Percentiles rank a stretch among this genome's conserved stretches.
phyloP scores from a whole-genome alignment of 2,888 invertebrate genomes.

The Agrotis ipsilon region DNA sequence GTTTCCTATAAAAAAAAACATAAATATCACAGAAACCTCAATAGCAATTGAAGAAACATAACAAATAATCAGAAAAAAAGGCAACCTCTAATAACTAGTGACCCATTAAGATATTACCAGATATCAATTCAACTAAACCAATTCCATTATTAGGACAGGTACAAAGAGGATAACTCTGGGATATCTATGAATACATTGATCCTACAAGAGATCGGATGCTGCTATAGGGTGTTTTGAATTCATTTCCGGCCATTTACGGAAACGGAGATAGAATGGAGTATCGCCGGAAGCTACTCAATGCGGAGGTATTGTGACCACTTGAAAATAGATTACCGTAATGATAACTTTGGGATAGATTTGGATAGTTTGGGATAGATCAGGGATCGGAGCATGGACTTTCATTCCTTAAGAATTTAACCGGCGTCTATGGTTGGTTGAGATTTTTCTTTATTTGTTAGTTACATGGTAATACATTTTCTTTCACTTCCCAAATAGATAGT shows the following conservation, averaged over 20 bases:
- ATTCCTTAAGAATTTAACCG: no score
- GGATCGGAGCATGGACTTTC: not conserved
- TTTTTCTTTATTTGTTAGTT: no score
- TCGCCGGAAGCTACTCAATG: conserved; percentile 80
- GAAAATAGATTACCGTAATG: conserved; percentile 59
- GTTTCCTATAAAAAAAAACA: no score
- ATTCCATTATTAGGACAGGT: conserved; percentile 7
- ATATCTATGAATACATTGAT: conserved; percentile 65
- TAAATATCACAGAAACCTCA: no score
- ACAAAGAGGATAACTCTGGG: conserved; percentile 19
- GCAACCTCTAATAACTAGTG: not conserved
- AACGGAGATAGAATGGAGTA: conserved; percentile 83
- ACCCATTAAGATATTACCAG: conserved; percentile 9
- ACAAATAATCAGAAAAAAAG: not conserved
- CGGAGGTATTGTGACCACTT: conserved; percentile 76
- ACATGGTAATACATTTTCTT: no score
- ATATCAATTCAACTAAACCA: conserved; percentile 9
- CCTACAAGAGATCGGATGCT: conserved; percentile 78
- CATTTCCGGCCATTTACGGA: conserved; percentile 85
- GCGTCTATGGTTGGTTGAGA: no score
- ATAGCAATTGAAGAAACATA: no score
- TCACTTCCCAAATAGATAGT: no score
- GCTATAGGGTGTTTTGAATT: conserved; percentile 86
- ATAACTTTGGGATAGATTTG: conserved; percentile 44
- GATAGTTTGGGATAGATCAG: not conserved